Evolutionary conservation across 2,888 invertebrate species (phyloP).

Genomic region (Fragum fragum): DNA sequence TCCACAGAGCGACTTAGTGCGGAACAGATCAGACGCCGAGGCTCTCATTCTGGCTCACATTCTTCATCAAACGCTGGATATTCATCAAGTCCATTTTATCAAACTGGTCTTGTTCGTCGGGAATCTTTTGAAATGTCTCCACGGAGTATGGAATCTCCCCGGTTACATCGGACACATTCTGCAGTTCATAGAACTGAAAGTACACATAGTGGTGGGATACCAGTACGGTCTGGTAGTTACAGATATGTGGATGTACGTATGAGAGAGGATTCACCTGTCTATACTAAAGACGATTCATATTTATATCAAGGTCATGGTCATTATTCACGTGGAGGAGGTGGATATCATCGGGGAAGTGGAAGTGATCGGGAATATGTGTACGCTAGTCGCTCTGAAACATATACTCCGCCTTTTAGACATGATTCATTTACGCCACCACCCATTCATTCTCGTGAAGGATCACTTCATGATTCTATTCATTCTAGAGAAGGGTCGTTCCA

Average conservation of each 20-base stretch:
- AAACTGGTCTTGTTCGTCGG: constrained; percentile 74
- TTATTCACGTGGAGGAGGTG: constrained; percentile 55
- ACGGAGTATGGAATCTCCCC: constrained; percentile 77
- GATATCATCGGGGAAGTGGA: constrained; percentile 69
- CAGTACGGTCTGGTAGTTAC: constrained; percentile 66
- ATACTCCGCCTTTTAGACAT: constrained; percentile 66
- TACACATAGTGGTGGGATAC: constrained; percentile 66
- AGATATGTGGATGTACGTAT: constrained; percentile 59
- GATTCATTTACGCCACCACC: constrained; percentile 71
- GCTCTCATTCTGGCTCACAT: constrained; percentile 73
- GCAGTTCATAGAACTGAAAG: constrained; percentile 70
- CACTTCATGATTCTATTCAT: constrained; percentile 66
- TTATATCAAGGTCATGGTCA: constrained; percentile 65
- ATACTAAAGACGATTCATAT: constrained; percentile 67
- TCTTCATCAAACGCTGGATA: constrained; percentile 74
- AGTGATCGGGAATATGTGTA: constrained; percentile 70
- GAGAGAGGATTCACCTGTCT: constrained; percentile 67
- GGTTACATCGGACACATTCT: constrained; percentile 73
- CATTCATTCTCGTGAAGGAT: constrained; percentile 59
- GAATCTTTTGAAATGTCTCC: constrained; percentile 80
- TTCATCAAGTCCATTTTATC: constrained; percentile 75
- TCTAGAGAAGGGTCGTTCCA: constrained; percentile 63
- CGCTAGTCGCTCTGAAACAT: constrained; percentile 73
- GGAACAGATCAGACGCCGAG: constrained; percentile 79
- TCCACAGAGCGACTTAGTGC: constrained; percentile 75